A percentile compares a stretch with the other conserved stretches of the same genome.
These are phyloP conservation scores for Kryptopterus vitreolus DNA, from an alignment of 2,797 vertebrate genomes.

Conservation along the genomic window DNA sequence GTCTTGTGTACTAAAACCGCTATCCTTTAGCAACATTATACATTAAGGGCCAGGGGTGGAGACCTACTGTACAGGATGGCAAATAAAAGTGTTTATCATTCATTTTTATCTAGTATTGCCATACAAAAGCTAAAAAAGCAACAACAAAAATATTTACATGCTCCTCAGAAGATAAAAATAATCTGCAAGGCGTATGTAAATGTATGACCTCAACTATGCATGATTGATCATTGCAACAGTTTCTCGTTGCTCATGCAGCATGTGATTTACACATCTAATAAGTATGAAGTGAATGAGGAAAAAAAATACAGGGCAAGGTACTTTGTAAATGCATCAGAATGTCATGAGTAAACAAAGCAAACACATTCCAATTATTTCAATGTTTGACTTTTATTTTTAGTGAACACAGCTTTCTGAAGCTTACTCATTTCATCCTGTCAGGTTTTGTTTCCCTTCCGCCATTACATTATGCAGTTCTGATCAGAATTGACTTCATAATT, in stretches of 20 bases:
- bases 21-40: no score
- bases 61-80: no score
- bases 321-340: neutral
- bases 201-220: neutral
- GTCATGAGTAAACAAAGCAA: neutral
- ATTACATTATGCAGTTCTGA: neutral
- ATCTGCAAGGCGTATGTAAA: no score
- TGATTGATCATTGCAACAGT: neutral
- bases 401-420: neutral
- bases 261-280: no score
- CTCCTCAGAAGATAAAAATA: no score
- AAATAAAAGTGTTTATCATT: no score
- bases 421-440: neutral
- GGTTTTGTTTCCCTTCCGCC: neutral
- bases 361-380: conserved; percentile 5
- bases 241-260: neutral
- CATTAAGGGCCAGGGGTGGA: no score
- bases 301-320: neutral
- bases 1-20: no score
- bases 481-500: neutral
- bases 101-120: no score
- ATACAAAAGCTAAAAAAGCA: no score
- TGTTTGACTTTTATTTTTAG: neutral
- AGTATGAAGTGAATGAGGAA: no score
- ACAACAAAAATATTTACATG: no score